phyloP scores from a whole-genome alignment of 2,888 invertebrate genomes.

The Sesia apiformis region DNA sequence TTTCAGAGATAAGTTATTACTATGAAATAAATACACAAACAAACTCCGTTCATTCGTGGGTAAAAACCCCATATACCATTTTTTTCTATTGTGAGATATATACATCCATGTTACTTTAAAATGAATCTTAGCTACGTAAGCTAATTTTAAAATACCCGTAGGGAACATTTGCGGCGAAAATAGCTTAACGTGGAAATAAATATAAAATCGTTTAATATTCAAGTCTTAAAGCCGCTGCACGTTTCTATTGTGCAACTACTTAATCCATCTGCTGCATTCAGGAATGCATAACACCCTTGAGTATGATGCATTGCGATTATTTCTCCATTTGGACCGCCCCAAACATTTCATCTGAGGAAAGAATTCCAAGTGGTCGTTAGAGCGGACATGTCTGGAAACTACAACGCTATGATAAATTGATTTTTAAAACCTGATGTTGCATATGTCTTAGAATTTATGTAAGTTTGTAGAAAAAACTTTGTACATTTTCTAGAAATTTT shows the following conservation, averaged over 20 bases:
- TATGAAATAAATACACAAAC: no score
- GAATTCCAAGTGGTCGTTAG: constrained; percentile 41
- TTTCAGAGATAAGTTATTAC: no score
- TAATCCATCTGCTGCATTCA: constrained; percentile 5
- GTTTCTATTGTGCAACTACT: no score
- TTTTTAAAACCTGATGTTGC: constrained; percentile 3
- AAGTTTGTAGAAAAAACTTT: no score
- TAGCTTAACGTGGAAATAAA: not conserved
- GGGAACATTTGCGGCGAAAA: no score
- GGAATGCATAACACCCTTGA: constrained; percentile 15
- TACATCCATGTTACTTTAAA: no score
- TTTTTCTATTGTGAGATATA: no score
- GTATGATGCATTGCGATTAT: constrained; percentile 52
- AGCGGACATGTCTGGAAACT: constrained; percentile 35
- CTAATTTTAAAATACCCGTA: no score
- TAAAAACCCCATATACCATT: no score
- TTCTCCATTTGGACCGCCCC: constrained; percentile 33
- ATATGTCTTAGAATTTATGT: not conserved
- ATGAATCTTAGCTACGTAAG: no score
- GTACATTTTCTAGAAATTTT: no score
- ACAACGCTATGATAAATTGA: constrained; percentile 27
- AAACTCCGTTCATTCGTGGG: no score
- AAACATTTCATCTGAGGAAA: constrained; percentile 36
- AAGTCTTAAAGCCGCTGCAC: not conserved
- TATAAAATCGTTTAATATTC: not conserved